Conservation (phyloP, 1,140 invertebrate genomes). For the Melanaphis sacchari region DNA sequence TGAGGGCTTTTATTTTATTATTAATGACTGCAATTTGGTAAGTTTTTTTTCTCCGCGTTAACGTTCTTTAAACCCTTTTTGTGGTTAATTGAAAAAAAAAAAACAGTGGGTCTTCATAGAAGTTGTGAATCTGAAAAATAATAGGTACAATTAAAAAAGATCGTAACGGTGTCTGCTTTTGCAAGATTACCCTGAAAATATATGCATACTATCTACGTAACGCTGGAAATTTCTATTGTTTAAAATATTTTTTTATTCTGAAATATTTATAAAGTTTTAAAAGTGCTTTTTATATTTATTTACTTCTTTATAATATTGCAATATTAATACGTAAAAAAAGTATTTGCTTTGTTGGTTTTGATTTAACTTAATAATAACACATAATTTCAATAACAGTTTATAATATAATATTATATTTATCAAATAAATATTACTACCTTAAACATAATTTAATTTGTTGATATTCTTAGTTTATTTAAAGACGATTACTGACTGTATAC, state of each 20-base stretch:
- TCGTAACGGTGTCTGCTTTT: slow-evolving; percentile 49
- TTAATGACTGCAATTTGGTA: slow-evolving; percentile 47
- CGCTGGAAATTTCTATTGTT: slow-evolving; percentile 51
- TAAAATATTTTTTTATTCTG: not conserved
- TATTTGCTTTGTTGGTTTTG: not conserved
- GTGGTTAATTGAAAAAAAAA: slow-evolving; percentile 67
- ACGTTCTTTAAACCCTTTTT: slow-evolving; percentile 71
- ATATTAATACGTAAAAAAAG: slow-evolving; percentile 5
- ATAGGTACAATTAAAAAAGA: slow-evolving; percentile 56
- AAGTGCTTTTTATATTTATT: slow-evolving; percentile 21
- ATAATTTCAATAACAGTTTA: not conserved
- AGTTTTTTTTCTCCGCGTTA: slow-evolving; percentile 88
- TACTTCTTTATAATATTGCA: not conserved
- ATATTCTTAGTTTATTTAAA: not conserved
- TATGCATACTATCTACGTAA: slow-evolving; percentile 27
- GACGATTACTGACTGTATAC: not conserved
- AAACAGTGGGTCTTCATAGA: slow-evolving; percentile 54
- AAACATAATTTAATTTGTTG: slow-evolving; percentile 7
- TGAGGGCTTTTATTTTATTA: slow-evolving; percentile 47
- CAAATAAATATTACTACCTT: not conserved
- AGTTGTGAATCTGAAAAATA: slow-evolving; percentile 48
- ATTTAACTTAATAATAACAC: not conserved
- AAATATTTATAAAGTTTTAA: slow-evolving; percentile 37
- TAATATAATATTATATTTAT: not conserved
- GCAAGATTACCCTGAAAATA: slow-evolving; percentile 54